These are phyloP conservation scores for Campylomormyrus tamandua DNA, from an alignment of 2,113 vertebrate genomes.

Conservation along the genomic window DNA sequence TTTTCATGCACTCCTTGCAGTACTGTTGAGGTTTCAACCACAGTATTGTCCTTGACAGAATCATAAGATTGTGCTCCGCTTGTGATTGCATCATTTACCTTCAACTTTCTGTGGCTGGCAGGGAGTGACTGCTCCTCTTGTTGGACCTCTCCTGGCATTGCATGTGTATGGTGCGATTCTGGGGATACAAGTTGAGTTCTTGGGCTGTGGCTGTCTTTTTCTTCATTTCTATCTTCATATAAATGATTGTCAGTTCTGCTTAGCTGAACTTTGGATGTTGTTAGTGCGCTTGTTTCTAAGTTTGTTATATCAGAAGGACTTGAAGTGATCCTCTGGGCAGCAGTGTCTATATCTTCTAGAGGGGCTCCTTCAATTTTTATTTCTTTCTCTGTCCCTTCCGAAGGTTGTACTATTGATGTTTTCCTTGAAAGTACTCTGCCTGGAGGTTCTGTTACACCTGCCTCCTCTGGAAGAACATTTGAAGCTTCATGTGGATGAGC, in stretches of 20 bases:
- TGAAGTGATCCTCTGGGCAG: constrained; percentile 66
- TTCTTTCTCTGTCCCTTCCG: background rate
- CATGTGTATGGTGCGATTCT: constrained; percentile 68
- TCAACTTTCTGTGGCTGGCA: constrained; percentile 46
- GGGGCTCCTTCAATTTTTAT: background rate
- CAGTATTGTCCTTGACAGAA: constrained; percentile 84
- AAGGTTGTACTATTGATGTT: background rate
- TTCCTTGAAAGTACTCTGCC: background rate
- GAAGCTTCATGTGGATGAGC: background rate
- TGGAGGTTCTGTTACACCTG: background rate
- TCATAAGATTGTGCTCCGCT: constrained; percentile 31
- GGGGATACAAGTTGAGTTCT: constrained; percentile 62
- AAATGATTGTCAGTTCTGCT: constrained; percentile 39
- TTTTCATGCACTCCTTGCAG: constrained; percentile 68
- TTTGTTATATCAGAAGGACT: constrained; percentile 85
- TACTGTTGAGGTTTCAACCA: constrained; percentile 73
- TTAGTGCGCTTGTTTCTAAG: constrained; percentile 82
- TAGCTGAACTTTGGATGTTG: constrained; percentile 76
- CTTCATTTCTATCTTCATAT: constrained; percentile 45
- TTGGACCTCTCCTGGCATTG: constrained; percentile 51
- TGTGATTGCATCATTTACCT: background rate
- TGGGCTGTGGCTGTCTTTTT: constrained; percentile 64
- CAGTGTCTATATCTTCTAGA: constrained; percentile 38
- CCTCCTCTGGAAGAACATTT: background rate
- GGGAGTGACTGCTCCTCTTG: constrained; percentile 39